A percentile compares a stretch with the other conserved stretches of the same genome.
Conservation (phyloP, 1,140 invertebrate genomes). For the Drosophila bocki region DNA sequence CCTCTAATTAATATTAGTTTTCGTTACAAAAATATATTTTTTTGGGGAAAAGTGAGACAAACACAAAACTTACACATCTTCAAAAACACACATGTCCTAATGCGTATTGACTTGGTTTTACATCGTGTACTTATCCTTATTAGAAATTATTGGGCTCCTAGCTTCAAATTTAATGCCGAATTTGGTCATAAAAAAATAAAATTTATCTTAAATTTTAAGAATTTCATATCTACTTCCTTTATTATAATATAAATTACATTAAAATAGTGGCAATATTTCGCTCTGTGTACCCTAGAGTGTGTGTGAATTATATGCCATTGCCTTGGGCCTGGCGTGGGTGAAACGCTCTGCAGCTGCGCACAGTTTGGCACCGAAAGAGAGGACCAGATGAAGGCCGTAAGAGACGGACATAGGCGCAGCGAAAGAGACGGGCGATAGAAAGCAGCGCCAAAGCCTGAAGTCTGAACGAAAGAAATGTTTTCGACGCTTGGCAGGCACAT, state of each 20-base stretch:
- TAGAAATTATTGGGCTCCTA: neutral
- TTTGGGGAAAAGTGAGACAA: neutral
- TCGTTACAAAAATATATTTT: neutral
- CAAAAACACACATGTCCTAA: neutral
- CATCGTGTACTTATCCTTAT: neutral
- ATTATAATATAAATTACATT: neutral
- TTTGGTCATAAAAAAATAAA: neutral
- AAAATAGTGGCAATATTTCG: neutral
- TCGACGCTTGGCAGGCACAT: slow-evolving; percentile 77
- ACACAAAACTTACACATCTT: neutral
- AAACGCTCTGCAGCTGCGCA: slow-evolving; percentile 79
- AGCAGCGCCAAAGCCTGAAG: slow-evolving; percentile 52
- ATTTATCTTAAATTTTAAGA: neutral
- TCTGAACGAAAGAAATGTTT: slow-evolving; percentile 71
- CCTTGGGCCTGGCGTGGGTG: slow-evolving; percentile 75
- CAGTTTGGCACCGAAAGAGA: slow-evolving; percentile 8
- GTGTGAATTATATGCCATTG: slow-evolving; percentile 61
- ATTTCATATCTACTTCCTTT: too few relatives aligned
- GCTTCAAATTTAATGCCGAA: neutral
- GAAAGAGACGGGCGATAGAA: slow-evolving; percentile 53
- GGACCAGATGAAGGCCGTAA: neutral
- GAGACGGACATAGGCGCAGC: slow-evolving; percentile 4
- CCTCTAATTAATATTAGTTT: neutral
- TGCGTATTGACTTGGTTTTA: neutral
- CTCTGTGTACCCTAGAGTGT: neutral